Evolutionary conservation across 2,888 invertebrate genomes (phyloP), one percentile per base, ranked within the genome.

Genomic region (Quadriops clusia): DNA sequence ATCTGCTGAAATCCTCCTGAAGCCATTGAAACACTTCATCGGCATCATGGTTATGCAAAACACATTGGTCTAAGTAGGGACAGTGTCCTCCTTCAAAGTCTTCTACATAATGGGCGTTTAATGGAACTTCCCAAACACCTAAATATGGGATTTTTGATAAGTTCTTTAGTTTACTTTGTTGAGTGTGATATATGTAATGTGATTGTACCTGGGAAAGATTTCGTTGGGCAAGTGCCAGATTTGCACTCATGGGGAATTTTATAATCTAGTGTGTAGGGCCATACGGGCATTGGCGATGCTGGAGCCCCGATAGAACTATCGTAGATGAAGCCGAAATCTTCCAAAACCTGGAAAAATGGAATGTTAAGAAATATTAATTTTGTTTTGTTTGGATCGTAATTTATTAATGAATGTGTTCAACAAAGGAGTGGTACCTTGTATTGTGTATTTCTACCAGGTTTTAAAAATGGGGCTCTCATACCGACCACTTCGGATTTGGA

Each of bases 261-360:
- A 63, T 80, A 89, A 60, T 93, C 91, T 23, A 94, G 67, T 1
- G 93, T 93, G 63, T 93, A 93, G 0, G 93, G 94, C 93, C 93
- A 93, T 30, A 86, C 74, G 7, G 89, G 89, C 10, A 81, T 69
- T 30, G 76, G 68, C 6, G 74, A 57, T 6, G 87, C 83, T 1
- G 89, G 87, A 30, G 82, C 83, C 33, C 87, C 84, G 46, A 91
- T 74, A 3, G 90, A 90, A 53, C 90, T 89, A 60, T 93, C 91
- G 59, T 90, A 93, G 48, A 87, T 83, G 60, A 83, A 90, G 5
- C 84, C 86, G 55, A 87, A 90, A 59, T 91, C 90, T 65, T 87
- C 82, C 48, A 95, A 65, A 36, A 93, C 85, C 81, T 84, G 48
- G 23, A 50, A 51, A 8, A 25, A 17, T n/a, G 18, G 21, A 26